These are phyloP conservation scores for Aphidoletes aphidimyza DNA, from an alignment of 2,888 invertebrate species.

Conservation along the genomic window DNA sequence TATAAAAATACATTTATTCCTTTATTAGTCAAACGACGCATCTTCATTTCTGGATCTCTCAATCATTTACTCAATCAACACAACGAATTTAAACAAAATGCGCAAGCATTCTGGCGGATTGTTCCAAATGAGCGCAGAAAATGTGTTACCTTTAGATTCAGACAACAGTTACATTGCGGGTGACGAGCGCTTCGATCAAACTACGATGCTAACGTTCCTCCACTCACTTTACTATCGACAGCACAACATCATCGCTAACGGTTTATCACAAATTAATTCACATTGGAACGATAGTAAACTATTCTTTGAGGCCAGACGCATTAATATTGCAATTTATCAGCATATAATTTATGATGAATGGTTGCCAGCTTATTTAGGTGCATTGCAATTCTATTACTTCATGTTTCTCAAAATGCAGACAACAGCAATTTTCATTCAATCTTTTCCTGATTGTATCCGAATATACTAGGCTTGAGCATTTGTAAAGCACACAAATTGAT, in stretches of 20 bases:
- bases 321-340: not conserved
- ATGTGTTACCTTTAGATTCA: not conserved
- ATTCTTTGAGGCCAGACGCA: not conserved
- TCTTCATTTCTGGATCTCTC: not conserved
- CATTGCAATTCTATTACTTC: not conserved
- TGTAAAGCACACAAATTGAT: not conserved
- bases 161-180: not conserved
- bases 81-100: not conserved
- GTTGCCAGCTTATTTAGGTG: conserved; percentile 28
- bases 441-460: too few relatives aligned
- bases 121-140: not conserved
- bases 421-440: not conserved
- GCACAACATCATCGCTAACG: not conserved
- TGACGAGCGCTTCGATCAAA: not conserved
- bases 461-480: not conserved
- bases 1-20: not conserved
- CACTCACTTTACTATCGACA: not conserved
- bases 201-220: not conserved
- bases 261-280: not conserved
- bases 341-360: conserved; percentile 1
- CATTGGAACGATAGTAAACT: not conserved
- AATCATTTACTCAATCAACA: not conserved
- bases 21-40: not conserved
- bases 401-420: not conserved
- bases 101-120: not conserved